Base-by-base conservation (phyloP, 92 coral and sea anemone species). In the Epizoanthus rinbou region DNA sequence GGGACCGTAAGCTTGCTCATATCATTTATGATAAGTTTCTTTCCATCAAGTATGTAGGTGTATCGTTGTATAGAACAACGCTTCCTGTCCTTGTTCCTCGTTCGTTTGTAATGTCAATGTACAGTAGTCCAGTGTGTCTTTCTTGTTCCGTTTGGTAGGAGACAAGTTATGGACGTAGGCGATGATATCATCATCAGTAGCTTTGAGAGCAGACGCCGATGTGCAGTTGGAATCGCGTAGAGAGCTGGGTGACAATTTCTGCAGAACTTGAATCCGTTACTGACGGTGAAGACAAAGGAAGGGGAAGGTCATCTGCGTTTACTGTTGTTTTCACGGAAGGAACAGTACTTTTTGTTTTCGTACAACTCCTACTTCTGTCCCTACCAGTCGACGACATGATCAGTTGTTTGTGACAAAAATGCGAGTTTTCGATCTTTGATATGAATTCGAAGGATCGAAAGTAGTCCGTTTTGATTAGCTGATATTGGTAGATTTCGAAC, bases 11-110 rank as follows among this genome's bases (percentile, higher is more conserved):
- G 80, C 25, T 76, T 84, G 54, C 87, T 85, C 91, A 91, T 91
- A 59, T 91, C 89, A 84, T 85, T 91, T 8, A 91, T 85, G 35
- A 91, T 85, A 11, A 88, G 58, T 74, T 91, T 91, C 19, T 50
- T 52, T 22, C 80, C 53, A 35, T 91, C 92, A 15, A 31, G 69
- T 9, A 90, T 88, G 47, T 37, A 74, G 23, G 92, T 88, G 47
- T 81, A 88, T 45, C 83, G 60, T 39, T 47, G 50, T 70, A 91
- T 76, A 85, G 75, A 85, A 56, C 59, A 88, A 68, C 69, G 90
- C 91, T 41, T 89, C 82, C 19, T 50, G 84, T 74, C 37, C 84
- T 47, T 70, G 85, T 58, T 70, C 68, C 69, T 79, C 86, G 43
- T 87, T 65, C 8, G 87, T 89, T 64, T 91, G 92, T 25, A 89